These are phyloP conservation scores for Ochropleura leucogaster DNA, from an alignment of 2,888 invertebrate species.

Conservation along the genomic window DNA sequence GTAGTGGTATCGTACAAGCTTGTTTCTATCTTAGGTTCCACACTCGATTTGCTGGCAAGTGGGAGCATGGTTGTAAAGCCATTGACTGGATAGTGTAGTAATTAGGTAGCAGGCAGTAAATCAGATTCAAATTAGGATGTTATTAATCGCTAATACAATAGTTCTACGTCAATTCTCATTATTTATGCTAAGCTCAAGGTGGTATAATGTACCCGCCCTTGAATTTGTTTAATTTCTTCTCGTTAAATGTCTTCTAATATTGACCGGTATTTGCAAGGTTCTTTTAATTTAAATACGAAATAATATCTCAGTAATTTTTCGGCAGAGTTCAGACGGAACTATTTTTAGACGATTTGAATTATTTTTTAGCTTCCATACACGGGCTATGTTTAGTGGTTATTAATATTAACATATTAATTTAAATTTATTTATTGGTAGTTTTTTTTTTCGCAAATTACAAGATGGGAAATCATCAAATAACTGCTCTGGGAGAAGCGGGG, in stretches of 20 bases:
- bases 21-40: no score
- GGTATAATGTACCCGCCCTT: conserved; percentile 22
- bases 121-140: no score
- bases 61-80: no score
- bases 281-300: conserved; percentile 29
- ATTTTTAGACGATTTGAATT: background rate
- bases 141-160: background rate
- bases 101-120: no score
- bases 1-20: no score
- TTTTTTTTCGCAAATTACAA: background rate
- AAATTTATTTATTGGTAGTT: background rate
- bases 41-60: background rate
- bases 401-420: no score
- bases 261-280: conserved; percentile 36
- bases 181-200: conserved; percentile 36
- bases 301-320: conserved; percentile 6
- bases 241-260: conserved; percentile 19
- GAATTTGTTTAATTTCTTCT: conserved; percentile 50
- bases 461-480: no score
- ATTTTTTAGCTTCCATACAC: background rate
- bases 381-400: background rate
- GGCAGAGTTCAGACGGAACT: conserved; percentile 3
- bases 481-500: no score
- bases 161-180: background rate
- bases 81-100: no score